Evolutionary conservation across 2,797 vertebrate genomes (phyloP), one percentile per base, ranked within the genome.

Genomic region (Threskiornis aethiopicus): DNA sequence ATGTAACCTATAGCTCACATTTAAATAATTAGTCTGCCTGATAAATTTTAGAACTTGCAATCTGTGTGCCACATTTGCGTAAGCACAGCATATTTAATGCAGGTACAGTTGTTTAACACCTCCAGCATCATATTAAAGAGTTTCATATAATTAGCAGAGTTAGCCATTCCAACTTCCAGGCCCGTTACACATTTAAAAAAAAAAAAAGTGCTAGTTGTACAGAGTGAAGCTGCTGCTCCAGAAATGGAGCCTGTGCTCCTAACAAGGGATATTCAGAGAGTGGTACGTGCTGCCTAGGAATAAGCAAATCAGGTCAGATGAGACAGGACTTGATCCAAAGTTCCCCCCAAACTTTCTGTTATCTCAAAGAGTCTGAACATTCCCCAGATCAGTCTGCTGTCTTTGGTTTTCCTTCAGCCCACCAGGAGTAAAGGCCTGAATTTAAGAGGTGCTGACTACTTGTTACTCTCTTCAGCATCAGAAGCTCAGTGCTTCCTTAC

Each of bases 21-120:
- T 97, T 97, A 96, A 95, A 96, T 97, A 98, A 98, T 97, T 96
- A 97, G 96, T 87, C 93, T 95, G 92, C 89, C 87, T 79, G 90
- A 96, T 83, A 91, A 95, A 83, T 96, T 95, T 97, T 83, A 93
- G 84, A 96, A 95, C 81, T 92, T 96, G 87, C 86, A 94, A 93
- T 96, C 87, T 96, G 66, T 61, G 85, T 79, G 55, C 90, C 90
- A 61, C 51, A 13, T 97, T 95, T 97, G 93, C 44, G 54, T 95
- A 95, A 11, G 91, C 95, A 71, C 71, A 90, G 89, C 84, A 92
- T 95, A 93, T 87, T 95, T 89, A 87, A 95, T 90, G 94, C 75
- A 85, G 67, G 93, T 96, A 86, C 49, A 10, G 94, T 93, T 97
- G 96, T 90, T 96, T 95, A 93, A 96, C 90, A 94, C 89, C 82